phyloP scores from a whole-genome alignment of 2,113 vertebrate genomes.

The Psammodynastes pulverulentus region DNA sequence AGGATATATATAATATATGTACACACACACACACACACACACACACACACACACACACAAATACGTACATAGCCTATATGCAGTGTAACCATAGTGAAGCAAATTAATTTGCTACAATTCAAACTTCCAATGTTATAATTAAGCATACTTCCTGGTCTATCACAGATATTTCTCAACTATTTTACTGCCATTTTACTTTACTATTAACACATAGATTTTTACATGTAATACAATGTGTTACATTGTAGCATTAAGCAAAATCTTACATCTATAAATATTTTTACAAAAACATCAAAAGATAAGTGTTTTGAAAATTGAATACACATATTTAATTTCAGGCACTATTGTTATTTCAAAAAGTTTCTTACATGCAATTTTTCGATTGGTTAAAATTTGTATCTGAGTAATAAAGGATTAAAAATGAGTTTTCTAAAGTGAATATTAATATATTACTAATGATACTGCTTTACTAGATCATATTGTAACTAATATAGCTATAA shows the following conservation, averaged over 20 bases:
- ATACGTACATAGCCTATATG: not conserved
- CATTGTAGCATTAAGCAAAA: not conserved
- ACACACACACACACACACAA: not conserved
- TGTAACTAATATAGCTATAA: conserved; percentile 34
- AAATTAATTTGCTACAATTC: not conserved
- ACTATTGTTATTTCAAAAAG: conserved; percentile 9
- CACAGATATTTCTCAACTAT: conserved; percentile 14
- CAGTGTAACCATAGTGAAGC: not conserved
- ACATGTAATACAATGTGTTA: not conserved
- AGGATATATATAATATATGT: not conserved
- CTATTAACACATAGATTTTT: not conserved
- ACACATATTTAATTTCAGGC: conserved; percentile 34
- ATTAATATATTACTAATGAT: not conserved
- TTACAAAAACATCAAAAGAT: not conserved
- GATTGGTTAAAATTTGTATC: not conserved
- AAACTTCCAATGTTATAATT: not conserved
- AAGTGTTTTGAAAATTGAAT: conserved; percentile 19
- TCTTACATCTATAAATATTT: not conserved
- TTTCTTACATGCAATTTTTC: conserved; percentile 9
- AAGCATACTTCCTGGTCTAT: conserved; percentile 33
- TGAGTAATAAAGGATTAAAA: conserved; percentile 25
- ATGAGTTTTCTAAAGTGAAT: conserved; percentile 7
- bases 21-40: not conserved
- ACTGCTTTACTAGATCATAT: not conserved
- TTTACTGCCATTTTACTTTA: not conserved